Evolutionary conservation across 2,888 invertebrate genomes (phyloP).

Genomic region (Tineola bisselliella): DNA sequence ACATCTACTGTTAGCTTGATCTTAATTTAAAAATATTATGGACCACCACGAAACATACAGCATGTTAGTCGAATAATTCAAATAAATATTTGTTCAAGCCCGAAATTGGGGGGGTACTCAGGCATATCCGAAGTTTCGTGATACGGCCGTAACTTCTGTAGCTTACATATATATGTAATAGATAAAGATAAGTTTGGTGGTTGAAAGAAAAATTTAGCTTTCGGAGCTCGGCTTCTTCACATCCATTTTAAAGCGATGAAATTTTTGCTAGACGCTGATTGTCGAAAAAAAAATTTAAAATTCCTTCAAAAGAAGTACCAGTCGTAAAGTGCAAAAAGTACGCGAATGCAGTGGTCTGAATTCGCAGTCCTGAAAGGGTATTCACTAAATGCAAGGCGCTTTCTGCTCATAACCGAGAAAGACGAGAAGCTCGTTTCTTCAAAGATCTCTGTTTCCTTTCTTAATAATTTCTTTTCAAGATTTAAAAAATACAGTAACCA

Average conservation of each 20-base stretch:
- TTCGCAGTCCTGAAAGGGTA: slow-evolving; percentile 55
- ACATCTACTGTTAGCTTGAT: too few relatives aligned
- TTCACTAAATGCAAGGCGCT: slow-evolving; percentile 59
- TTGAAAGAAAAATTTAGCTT: background rate
- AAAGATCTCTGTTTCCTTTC: slow-evolving; percentile 31
- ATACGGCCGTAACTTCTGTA: too few relatives aligned
- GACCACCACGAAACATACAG: too few relatives aligned
- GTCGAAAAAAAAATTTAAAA: slow-evolving; percentile 49
- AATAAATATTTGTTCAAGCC: too few relatives aligned
- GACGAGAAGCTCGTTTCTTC: slow-evolving; percentile 52
- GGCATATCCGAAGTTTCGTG: too few relatives aligned
- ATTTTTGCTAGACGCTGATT: slow-evolving; percentile 27
- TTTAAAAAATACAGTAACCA: background rate
- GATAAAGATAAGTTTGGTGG: too few relatives aligned
- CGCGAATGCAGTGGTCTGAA: slow-evolving; percentile 47
- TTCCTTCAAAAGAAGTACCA: slow-evolving; percentile 51
- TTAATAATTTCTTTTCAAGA: slow-evolving; percentile 12
- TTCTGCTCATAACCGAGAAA: slow-evolving; percentile 47
- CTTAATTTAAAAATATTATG: too few relatives aligned
- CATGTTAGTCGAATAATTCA: too few relatives aligned
- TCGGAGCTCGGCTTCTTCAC: background rate
- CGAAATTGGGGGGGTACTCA: too few relatives aligned
- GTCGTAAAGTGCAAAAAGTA: slow-evolving; percentile 51
- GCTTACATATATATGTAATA: too few relatives aligned
- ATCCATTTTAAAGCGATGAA: slow-evolving; percentile 9